Percentiles rank a stretch among this genome's conserved stretches.
Conservation (phyloP, 1,140 invertebrate species). For the Littorina saxatilis region DNA sequence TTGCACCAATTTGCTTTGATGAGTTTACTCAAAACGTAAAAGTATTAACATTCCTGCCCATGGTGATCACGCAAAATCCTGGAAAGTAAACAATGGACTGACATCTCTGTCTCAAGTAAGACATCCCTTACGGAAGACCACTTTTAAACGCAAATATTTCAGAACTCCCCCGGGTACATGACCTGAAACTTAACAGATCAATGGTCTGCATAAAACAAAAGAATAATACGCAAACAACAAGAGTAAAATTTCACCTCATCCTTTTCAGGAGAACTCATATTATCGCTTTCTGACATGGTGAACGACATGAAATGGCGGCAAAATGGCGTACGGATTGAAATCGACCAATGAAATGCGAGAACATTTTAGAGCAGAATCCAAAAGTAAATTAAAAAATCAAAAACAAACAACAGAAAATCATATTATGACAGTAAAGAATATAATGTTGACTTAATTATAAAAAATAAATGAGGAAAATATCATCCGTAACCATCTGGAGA, state of each 20-base stretch:
- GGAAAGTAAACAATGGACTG: not conserved
- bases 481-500: not conserved
- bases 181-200: not conserved
- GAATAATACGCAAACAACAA: too few species aligned
- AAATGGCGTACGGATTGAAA: constrained; percentile 58
- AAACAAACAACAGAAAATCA: not conserved
- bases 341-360: constrained; percentile 51
- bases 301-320: constrained; percentile 61
- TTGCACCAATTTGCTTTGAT: too few species aligned
- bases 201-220: too few species aligned
- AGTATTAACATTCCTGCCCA: too few species aligned
- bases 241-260: constrained; percentile 42
- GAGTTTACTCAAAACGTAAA: too few species aligned
- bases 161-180: not conserved
- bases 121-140: not conserved
- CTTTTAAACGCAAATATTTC: not conserved
- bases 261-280: constrained; percentile 39
- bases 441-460: too few species aligned
- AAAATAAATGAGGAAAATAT: too few species aligned
- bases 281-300: constrained; percentile 66
- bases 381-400: not conserved
- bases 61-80: too few species aligned
- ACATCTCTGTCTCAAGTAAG: not conserved
- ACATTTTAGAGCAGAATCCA: constrained; percentile 16
- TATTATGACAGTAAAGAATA: not conserved